Evolutionary conservation across 2,113 vertebrate species (phyloP).

Genomic region (Cyanistes caeruleus): DNA sequence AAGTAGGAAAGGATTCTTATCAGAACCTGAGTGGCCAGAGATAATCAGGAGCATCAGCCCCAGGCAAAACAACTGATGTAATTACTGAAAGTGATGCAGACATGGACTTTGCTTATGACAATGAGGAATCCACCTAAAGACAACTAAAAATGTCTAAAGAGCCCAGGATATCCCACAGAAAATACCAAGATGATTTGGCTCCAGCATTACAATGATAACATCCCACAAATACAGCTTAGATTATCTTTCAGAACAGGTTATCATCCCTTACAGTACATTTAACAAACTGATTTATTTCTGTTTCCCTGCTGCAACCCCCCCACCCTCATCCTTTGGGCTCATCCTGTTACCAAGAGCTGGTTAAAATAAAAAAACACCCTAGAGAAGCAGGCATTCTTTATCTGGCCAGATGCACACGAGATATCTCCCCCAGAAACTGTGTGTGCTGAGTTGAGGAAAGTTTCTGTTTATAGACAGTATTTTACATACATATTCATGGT

Average conservation of each 20-base stretch:
- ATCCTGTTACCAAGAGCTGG: neutral
- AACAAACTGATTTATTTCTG: fast-evolving
- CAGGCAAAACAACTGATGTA: neutral
- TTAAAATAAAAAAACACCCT: neutral
- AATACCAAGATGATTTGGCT: neutral
- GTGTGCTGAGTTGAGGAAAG: neutral
- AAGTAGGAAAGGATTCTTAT: neutral
- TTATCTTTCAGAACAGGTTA: neutral
- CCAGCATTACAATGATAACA: neutral
- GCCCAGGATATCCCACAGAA: neutral
- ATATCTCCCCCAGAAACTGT: neutral
- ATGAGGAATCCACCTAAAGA: neutral
- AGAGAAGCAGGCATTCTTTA: neutral
- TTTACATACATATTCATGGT: neutral
- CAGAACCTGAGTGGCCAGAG: neutral
- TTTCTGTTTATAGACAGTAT: neutral
- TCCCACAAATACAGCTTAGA: neutral
- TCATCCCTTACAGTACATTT: neutral
- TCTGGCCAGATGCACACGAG: neutral
- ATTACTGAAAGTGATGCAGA: neutral
- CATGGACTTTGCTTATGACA: neutral
- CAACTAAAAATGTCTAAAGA: neutral
- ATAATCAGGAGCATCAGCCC: neutral
- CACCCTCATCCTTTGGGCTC: neutral
- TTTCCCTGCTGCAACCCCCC: neutral